Base-by-base conservation (phyloP, 1,140 invertebrate species). In the Ruditapes philippinarum region DNA sequence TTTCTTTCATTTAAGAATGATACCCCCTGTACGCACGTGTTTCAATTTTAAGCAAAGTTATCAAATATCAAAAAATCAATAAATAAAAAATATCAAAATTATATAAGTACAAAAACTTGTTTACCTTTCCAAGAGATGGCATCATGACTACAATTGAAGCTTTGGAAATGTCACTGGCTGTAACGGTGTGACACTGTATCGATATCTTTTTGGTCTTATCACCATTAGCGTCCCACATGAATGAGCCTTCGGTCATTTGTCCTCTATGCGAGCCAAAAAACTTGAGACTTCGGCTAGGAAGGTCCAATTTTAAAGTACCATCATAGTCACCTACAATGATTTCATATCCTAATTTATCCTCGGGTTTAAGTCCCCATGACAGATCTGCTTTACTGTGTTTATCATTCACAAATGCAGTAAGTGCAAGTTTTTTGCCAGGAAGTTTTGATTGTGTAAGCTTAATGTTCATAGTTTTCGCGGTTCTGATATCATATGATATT, bases 161-260 rank as follows among this genome's bases (percentile, higher is more conserved):
- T 42, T 91, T 90, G 17, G 88, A 33, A 40, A 87, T 70, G 36
- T 83, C 78, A 11, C 74, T 80, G 31, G 62, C 62, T 31, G 87
- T 79, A 36, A 49, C 81, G 36, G 91, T 65, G 22, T 36, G 89
- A 17, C 89, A 88, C 33, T 38, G 91, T 17, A 93, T n/a, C 11
- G 81, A 90, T 28, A 94, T 49, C 82, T 92, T 92, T 83, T 93
- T 92, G 51, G 80, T 91, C n/a, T 82, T n/a, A 76, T 94, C 92
- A 25, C 88, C 65, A 33, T 92, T 91, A 57, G 92, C 91, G 90
- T 94, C 92, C 93, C 93, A 94, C 62, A 89, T 79, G 51, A 94
- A 89, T 19, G 89, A 60, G 7, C 83, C 91, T 22, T 91, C 89
- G 14, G 90, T 14, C 0, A 42, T 38, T 19, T 51, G 11, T 3